Conservation (phyloP, 1,140 invertebrate genomes). For the Wiebesia pumilae region DNA sequence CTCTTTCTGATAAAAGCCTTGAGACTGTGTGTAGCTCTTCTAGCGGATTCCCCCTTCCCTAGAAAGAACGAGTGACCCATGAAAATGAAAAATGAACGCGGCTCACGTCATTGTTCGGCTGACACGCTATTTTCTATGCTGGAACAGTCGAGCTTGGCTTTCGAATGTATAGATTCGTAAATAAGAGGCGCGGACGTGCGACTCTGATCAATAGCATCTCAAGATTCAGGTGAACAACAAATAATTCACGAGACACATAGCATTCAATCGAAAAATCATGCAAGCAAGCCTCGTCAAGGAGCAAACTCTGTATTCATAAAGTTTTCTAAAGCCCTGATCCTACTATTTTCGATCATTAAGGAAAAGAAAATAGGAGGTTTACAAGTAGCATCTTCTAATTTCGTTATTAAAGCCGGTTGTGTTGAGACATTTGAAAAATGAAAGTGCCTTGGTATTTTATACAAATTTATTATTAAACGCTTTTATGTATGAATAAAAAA, state of each 20-base stretch:
- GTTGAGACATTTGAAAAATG: not conserved
- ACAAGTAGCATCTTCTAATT: not conserved
- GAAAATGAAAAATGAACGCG: slow-evolving; percentile 65
- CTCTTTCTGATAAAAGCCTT: slow-evolving; percentile 59
- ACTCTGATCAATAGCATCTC: slow-evolving; percentile 26
- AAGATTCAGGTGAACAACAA: not conserved
- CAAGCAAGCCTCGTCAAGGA: not conserved
- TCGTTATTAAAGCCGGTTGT: not conserved
- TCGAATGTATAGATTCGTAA: slow-evolving; percentile 50
- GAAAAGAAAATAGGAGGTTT: not conserved
- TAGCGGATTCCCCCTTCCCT: slow-evolving; percentile 10
- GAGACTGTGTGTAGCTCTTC: slow-evolving; percentile 50
- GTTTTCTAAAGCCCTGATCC: slow-evolving; percentile 1
- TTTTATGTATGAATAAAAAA: not conserved
- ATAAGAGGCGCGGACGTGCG: not conserved
- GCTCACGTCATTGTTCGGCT: slow-evolving; percentile 61
- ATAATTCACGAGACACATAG: slow-evolving; percentile 24
- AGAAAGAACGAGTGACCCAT: slow-evolving; percentile 57
- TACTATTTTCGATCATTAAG: not conserved
- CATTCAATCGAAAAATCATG: slow-evolving; percentile 43
- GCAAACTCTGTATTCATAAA: slow-evolving; percentile 33
- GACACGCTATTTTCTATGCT: slow-evolving; percentile 59
- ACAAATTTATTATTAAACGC: not conserved
- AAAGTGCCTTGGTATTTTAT: not conserved
- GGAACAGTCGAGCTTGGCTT: slow-evolving; percentile 50